phyloP scores from a whole-genome alignment of 2,797 vertebrate genomes.

The Sciaenops ocellatus region DNA sequence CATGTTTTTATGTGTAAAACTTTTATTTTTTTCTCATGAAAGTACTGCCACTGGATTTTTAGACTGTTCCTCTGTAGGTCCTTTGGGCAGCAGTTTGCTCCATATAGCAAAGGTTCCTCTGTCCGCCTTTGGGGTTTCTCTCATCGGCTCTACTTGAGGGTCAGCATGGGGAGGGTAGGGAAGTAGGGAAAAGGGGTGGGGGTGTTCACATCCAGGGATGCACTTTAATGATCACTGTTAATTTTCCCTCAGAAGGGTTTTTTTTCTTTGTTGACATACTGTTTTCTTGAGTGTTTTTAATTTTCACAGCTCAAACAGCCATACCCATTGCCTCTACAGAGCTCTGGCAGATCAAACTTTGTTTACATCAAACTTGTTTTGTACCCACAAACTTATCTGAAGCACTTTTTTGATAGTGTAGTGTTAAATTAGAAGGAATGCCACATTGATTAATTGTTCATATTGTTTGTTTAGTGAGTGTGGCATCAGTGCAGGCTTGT shows the following conservation, averaged over 20 bases:
- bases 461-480: constrained; percentile 68
- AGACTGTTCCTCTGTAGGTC: constrained; percentile 72
- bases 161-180: constrained; percentile 51
- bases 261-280: constrained; percentile 53
- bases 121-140: constrained; percentile 59
- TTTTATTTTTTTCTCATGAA: constrained; percentile 73
- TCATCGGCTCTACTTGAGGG: constrained; percentile 66
- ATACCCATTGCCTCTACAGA: constrained; percentile 80
- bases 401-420: constrained; percentile 87
- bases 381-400: constrained; percentile 83
- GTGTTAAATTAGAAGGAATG: constrained; percentile 81
- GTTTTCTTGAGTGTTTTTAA: constrained; percentile 70
- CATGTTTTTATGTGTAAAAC: constrained; percentile 70
- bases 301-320: constrained; percentile 81
- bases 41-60: constrained; percentile 85
- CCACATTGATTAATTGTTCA: constrained; percentile 78
- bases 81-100: constrained; percentile 64
- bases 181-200: constrained; percentile 1
- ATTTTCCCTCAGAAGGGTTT: constrained; percentile 56
- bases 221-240: constrained; percentile 84
- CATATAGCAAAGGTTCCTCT: constrained; percentile 61
- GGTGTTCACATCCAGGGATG: constrained; percentile 80
- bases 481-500: constrained; percentile 73
- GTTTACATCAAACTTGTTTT: constrained; percentile 80
- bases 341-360: constrained; percentile 81